Evolutionary conservation across 1,140 invertebrate genomes (phyloP), one percentile per base, ranked within the genome.

Genomic region (Phymorhynchus buccinoides): DNA sequence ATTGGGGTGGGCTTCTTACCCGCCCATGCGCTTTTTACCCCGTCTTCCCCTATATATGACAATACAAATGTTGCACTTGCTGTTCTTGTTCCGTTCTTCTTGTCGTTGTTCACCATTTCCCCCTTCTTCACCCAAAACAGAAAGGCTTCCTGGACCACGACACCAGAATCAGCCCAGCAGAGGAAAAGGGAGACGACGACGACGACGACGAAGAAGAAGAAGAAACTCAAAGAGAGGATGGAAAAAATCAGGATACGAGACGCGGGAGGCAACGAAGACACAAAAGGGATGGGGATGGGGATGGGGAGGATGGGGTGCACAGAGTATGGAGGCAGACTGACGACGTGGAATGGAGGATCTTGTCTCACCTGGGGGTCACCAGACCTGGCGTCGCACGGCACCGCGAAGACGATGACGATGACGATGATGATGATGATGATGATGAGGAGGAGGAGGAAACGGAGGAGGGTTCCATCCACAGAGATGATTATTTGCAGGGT

Each of bases 91-190:
- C n/a, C n/a, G n/a, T n/a, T n/a, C n/a, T n/a, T n/a, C n/a, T n/a
- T n/a, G n/a, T n/a, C n/a, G n/a, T n/a, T n/a, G n/a, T n/a, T n/a
- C n/a, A n/a, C n/a, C n/a, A n/a, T n/a, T n/a, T n/a, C n/a, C n/a
- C n/a, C n/a, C n/a, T n/a, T n/a, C n/a, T n/a, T n/a, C n/a, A 52
- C 48, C 12, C 2, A 27, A 7, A 66, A 32, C 83, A 91, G 90
- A 89, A 91, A 73, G 90, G 90, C 35, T 87, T 90, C 14, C 78
- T 91, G 44, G 87, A 89, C 82, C 87, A 89, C 81, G 88, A 89
- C 42, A 73, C 89, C 39, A 87, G 90, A 52, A 89, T 91, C 52
- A 89, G 88, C 32, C 87, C 90, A 12, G 89, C 89, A 35, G 75
- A 66, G 37, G 80, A 16, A 39, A 22, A 27, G n/a, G 44, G 68